A percentile compares a stretch with the other conserved stretches of the same genome.
phyloP scores from a whole-genome alignment of 2,888 invertebrate species.

The Megaustenia siamemsis region DNA sequence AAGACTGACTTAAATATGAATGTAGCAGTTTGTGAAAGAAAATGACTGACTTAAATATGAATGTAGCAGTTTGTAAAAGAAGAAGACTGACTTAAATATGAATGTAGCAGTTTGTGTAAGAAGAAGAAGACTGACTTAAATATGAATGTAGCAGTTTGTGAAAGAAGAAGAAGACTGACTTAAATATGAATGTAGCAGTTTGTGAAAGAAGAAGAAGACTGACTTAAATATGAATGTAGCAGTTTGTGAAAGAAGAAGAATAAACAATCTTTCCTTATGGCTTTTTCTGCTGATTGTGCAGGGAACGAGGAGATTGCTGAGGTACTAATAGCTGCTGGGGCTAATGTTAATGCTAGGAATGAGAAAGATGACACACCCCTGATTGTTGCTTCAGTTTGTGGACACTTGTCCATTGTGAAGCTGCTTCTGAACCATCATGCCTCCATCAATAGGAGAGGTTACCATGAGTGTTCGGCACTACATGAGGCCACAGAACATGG shows the following conservation, averaged over 20 bases:
- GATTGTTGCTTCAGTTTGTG: conserved; percentile 72
- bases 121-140: no score
- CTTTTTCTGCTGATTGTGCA: neutral
- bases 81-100: no score
- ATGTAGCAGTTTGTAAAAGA: no score
- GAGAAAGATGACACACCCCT: conserved; percentile 73
- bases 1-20: no score
- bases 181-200: no score
- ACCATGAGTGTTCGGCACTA: conserved; percentile 73
- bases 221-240: no score
- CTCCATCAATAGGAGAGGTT: conserved; percentile 70
- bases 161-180: no score
- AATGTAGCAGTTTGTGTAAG: no score
- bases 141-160: no score
- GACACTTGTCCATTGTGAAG: conserved; percentile 71
- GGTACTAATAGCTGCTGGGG: conserved; percentile 67
- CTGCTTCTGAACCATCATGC: conserved; percentile 70
- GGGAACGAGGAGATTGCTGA: conserved; percentile 67
- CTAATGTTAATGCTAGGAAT: conserved; percentile 70
- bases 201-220: no score
- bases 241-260: no score
- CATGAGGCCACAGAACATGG: conserved; percentile 76
- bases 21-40: neutral
- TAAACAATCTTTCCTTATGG: neutral
- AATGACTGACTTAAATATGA: no score